Percentiles rank a stretch among this genome's conserved stretches.
Evolutionary conservation across 2,888 invertebrate species (phyloP).

Genomic region (Nesidiocoris tenuis): DNA sequence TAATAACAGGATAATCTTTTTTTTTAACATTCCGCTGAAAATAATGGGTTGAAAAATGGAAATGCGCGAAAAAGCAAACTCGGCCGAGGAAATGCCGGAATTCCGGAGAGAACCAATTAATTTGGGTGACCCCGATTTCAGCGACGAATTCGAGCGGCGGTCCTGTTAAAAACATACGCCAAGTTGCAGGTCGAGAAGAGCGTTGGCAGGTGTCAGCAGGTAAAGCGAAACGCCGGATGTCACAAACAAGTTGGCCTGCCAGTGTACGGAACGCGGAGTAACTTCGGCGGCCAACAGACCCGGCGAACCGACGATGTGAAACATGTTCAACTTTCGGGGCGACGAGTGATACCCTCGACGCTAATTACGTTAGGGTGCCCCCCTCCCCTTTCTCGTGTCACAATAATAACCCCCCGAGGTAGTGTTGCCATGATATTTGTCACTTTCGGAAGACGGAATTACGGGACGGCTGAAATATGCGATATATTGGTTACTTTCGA

Average conservation of each 20-base stretch:
- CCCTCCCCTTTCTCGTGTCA: too few species aligned
- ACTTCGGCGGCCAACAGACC: neutral
- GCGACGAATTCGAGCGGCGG: neutral
- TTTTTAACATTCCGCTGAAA: too few species aligned
- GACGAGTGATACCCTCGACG: neutral
- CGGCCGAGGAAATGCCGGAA: too few species aligned
- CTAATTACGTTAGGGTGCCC: neutral
- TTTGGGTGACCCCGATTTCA: neutral
- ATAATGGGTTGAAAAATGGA: too few species aligned
- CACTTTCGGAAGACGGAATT: too few species aligned
- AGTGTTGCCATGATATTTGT: too few species aligned
- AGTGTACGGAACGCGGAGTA: neutral
- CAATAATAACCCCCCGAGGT: too few species aligned
- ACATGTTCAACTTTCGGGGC: neutral
- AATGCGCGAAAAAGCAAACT: too few species aligned
- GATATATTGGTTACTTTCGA: too few species aligned
- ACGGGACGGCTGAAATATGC: too few species aligned
- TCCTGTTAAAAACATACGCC: neutral
- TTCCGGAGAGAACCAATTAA: neutral
- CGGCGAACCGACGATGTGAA: neutral
- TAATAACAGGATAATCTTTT: too few species aligned
- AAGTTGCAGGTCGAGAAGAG: neutral
- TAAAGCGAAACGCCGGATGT: neutral
- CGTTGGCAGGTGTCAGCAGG: neutral
- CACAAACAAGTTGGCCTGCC: neutral